Evolutionary conservation across 1,140 invertebrate species (phyloP).

Genomic region (Drosophila prosaltans): DNA sequence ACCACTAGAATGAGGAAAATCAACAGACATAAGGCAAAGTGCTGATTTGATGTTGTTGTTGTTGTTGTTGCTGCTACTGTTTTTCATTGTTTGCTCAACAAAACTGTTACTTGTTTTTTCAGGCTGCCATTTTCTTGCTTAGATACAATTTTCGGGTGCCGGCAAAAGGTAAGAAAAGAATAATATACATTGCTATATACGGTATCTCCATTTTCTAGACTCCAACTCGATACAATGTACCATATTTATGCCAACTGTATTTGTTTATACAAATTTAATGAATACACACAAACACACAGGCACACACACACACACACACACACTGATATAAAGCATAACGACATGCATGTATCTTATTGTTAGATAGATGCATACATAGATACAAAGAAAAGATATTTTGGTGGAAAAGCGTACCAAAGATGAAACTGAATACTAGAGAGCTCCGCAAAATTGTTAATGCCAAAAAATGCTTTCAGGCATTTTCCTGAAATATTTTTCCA

Average conservation of each 20-base stretch:
- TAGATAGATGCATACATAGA: constrained; percentile 17
- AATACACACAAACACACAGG: constrained; percentile 56
- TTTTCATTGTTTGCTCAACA: constrained; percentile 72
- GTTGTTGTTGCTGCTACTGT: constrained; percentile 44
- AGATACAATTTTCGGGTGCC: constrained; percentile 42
- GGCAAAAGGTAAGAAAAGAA: constrained; percentile 51
- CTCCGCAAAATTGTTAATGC: constrained; percentile 25
- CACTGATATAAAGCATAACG: constrained; percentile 1
- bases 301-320: not conserved
- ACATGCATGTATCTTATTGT: constrained; percentile 39
- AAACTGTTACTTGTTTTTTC: constrained; percentile 78
- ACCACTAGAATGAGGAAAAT: constrained; percentile 61
- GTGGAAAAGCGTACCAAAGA: not conserved
- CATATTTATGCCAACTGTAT: constrained; percentile 71
- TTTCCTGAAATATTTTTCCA: constrained; percentile 27
- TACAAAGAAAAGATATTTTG: not conserved
- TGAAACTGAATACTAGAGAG: too few relatives aligned
- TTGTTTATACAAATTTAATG: constrained; percentile 82
- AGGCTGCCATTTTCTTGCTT: constrained; percentile 68
- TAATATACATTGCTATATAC: constrained; percentile 39
- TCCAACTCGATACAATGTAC: constrained; percentile 40
- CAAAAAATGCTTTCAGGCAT: constrained; percentile 26
- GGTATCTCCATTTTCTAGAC: constrained; percentile 31
- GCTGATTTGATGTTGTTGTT: constrained; percentile 66
- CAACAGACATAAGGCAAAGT: constrained; percentile 74